phyloP scores from a whole-genome alignment of 2,113 vertebrate genomes.

The Microcebus murinus region DNA sequence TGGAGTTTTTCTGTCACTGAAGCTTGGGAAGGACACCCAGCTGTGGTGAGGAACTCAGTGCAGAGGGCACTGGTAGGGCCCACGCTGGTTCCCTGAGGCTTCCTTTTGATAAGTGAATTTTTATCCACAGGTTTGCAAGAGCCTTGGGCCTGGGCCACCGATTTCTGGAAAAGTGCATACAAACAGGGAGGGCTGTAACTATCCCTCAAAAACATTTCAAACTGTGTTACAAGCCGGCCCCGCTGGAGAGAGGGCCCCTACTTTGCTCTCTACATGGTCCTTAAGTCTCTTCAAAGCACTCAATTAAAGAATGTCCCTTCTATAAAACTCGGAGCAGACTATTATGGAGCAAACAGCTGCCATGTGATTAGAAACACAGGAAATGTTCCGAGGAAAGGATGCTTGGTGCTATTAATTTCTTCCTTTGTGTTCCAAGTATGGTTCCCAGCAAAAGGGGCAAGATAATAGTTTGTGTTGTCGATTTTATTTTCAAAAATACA shows the following conservation, averaged over 20 bases:
- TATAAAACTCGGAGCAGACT: constrained; percentile 75
- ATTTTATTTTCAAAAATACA: constrained; percentile 43
- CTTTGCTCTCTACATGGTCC: constrained; percentile 49
- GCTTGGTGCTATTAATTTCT: constrained; percentile 57
- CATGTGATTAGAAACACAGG: constrained; percentile 73
- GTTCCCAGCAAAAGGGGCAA: constrained; percentile 38
- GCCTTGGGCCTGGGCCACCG: not conserved
- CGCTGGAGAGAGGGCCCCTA: constrained; percentile 5
- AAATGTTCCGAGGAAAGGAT: constrained; percentile 52
- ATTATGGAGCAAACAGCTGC: constrained; percentile 65
- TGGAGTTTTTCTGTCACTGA: not conserved
- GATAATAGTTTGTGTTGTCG: not conserved
- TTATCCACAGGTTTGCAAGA: not conserved
- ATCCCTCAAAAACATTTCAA: constrained; percentile 63
- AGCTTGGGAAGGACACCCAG: not conserved
- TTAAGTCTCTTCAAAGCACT: constrained; percentile 74
- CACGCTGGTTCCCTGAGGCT: not conserved
- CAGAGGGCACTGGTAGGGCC: not conserved
- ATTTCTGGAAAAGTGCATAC: not conserved
- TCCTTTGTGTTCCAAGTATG: constrained; percentile 50
- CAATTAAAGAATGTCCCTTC: constrained; percentile 72
- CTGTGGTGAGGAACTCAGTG: not conserved
- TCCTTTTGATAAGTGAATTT: not conserved
- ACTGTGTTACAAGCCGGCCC: constrained; percentile 73
- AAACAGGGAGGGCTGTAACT: constrained; percentile 42